Evolutionary conservation across 2,888 invertebrate genomes (phyloP), one percentile per base, ranked within the genome.

Genomic region (Dolichopus griseipennis): DNA sequence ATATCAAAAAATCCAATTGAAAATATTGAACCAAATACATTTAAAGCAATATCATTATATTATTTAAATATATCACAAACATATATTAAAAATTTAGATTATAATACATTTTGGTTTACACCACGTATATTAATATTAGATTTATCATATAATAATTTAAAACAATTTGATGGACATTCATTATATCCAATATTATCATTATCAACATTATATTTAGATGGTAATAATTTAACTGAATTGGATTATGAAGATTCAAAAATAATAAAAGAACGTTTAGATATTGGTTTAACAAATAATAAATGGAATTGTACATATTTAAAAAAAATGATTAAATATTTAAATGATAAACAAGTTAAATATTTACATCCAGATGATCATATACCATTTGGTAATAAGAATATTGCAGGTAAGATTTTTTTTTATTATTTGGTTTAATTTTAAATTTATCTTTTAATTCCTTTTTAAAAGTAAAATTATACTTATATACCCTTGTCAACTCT

Each of bases 291-390:
- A 15, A 12, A 41, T 41, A 65, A 65, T 41, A n/a, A 65, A 20
- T 65, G 65, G 65, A 65, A 65, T 65, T 65, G 65, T 41, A 21
- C 65, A 41, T 65, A 21, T 65, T 65, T 65, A 41, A 21, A n/a
- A 3, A 41, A 65, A n/a, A 65, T 65, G 65, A n/a, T 65, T 10
- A 65, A 21, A 34, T 41, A 65, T 65, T 65, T 65, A n/a, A n/a
- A 9, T 21, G 6, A 20, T 41, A 37, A 65, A 37, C 7, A 65
- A 10, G 27, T 65, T 9, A 41, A 37, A 41, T 41, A 22, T 22
- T 22, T 62, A 22, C 20, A 10, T 8, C 62, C 62, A 62, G 12
- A 21, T 22, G 18, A 62, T 62, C 62, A 62, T 22, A 22, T 12
- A 22, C 62, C 62, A 62, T 22, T 22, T 62, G 62, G 62, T 20